phyloP scores from a whole-genome alignment of 2,888 invertebrate species.

The Orthonevra nobilis region DNA sequence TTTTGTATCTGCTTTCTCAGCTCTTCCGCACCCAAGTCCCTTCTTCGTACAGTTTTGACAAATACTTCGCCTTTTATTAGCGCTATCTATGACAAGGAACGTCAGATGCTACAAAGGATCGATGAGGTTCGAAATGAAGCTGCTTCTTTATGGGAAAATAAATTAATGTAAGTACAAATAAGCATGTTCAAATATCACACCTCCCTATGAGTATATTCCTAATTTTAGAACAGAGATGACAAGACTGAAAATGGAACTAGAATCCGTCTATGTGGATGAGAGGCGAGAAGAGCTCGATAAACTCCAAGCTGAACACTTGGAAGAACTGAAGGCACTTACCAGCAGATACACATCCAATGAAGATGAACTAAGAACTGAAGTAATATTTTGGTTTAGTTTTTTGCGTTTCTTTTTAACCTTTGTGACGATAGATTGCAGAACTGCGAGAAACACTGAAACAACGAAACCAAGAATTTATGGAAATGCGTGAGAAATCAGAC shows the following conservation, averaged over 20 bases:
- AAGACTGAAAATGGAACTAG: constrained; percentile 83
- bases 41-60: constrained; percentile 61
- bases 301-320: constrained; percentile 82
- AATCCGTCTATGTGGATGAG: constrained; percentile 83
- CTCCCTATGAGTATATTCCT: no score
- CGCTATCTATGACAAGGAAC: constrained; percentile 80
- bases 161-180: constrained; percentile 79
- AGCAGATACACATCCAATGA: constrained; percentile 82
- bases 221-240: constrained; percentile 84
- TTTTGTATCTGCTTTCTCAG: constrained; percentile 65
- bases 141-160: constrained; percentile 84
- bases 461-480: constrained; percentile 76
- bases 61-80: constrained; percentile 72
- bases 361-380: constrained; percentile 83
- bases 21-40: constrained; percentile 51
- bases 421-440: constrained; percentile 85
- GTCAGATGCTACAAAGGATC: constrained; percentile 79
- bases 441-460: constrained; percentile 84
- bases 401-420: no score
- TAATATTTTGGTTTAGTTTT: constrained; percentile 73
- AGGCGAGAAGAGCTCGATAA: constrained; percentile 82
- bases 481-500: constrained; percentile 82
- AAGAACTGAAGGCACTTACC: constrained; percentile 82
- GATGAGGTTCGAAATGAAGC: constrained; percentile 82
- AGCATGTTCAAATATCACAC: background rate